A percentile compares a stretch with the other conserved stretches of the same genome.
Evolutionary conservation across 2,113 vertebrate genomes (phyloP).

Genomic region (Phylloscopus whistleri): DNA sequence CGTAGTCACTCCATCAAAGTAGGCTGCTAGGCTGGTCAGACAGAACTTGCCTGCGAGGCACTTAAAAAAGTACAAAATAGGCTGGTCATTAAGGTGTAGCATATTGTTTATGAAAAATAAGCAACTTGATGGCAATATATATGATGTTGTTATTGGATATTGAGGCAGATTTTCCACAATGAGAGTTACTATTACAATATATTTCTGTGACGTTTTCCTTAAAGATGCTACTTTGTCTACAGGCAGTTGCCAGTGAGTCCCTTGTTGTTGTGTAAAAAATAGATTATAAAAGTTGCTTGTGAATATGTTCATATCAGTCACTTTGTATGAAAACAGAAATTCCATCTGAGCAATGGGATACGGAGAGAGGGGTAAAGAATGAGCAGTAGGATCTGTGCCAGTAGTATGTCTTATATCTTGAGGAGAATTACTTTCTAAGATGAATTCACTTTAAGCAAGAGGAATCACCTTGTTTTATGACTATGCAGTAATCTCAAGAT

Average conservation of each 20-base stretch:
- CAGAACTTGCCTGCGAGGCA: neutral
- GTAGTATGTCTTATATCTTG: neutral
- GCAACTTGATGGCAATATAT: neutral
- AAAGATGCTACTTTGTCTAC: neutral
- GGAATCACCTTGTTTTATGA: slow-evolving; percentile 66
- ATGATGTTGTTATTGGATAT: neutral
- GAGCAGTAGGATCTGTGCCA: slow-evolving; percentile 1
- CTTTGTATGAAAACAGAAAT: slow-evolving; percentile 62
- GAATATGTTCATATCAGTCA: slow-evolving; percentile 41
- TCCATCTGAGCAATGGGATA: slow-evolving; percentile 38
- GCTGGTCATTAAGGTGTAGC: neutral
- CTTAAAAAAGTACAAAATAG: neutral
- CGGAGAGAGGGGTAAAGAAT: slow-evolving; percentile 11
- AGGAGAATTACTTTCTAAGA: slow-evolving; percentile 17
- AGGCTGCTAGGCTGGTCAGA: neutral
- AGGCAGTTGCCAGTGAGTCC: slow-evolving; percentile 43
- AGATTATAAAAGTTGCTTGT: slow-evolving; percentile 46
- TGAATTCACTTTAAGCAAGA: slow-evolving; percentile 53
- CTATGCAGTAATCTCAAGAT: slow-evolving; percentile 55
- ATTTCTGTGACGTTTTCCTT: neutral
- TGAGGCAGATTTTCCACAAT: neutral
- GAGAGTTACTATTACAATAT: neutral
- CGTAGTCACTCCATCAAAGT: neutral
- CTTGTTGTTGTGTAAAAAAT: slow-evolving; percentile 52
- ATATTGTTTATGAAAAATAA: neutral